Base-by-base conservation (phyloP, 2,888 invertebrate genomes). In the Tipula unca region DNA sequence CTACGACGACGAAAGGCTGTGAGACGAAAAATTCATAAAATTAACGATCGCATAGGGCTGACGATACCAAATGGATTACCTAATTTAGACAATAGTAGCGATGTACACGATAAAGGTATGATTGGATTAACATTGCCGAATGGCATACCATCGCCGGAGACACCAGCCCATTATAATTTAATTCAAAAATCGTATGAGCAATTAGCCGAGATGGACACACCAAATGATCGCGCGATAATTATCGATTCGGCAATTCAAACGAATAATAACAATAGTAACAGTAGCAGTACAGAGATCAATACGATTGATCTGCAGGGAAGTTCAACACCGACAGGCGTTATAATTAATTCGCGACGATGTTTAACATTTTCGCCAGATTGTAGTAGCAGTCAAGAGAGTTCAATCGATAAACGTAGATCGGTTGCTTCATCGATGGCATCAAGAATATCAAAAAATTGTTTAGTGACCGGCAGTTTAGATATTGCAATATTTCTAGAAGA, bases 401-500 rank as follows among this genome's bases (percentile, higher is more conserved):
- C 88, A 3, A 88, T 88, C 6, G 92, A 92, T 84, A 93, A 93
- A 88, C 90, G 93, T 82, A 89, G 91, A 85, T 93, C 92, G 54
- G 91, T 92, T 1, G 92, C 92, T 0, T 92, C 92, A 39, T 92
- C 89, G 5, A 87, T 86, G 39, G 86, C 88, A 17, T 87, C 91
- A 90, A 87, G 88, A n/a, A 86, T 86, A 1, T 86, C 86, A 3
- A 86, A 86, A 36, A 42, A 35, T 29, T 85, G 82, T 1, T 86
- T 90, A 1, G 88, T 90, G 0, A 92, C 91, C 87, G 94, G 94
- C 29, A 93, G 93, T 2, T 92, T 95, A 88, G 94, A 95, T 88
- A 90, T 95, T 88, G 93, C 93, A 89, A 93, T 94, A 86, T 90
- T 92, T 69, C 91, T 92, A n/a, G 91, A 91, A 42, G 92, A 92